phyloP scores from a whole-genome alignment of 2,113 vertebrate species.

The cattle (Bos taurus) region DNA sequence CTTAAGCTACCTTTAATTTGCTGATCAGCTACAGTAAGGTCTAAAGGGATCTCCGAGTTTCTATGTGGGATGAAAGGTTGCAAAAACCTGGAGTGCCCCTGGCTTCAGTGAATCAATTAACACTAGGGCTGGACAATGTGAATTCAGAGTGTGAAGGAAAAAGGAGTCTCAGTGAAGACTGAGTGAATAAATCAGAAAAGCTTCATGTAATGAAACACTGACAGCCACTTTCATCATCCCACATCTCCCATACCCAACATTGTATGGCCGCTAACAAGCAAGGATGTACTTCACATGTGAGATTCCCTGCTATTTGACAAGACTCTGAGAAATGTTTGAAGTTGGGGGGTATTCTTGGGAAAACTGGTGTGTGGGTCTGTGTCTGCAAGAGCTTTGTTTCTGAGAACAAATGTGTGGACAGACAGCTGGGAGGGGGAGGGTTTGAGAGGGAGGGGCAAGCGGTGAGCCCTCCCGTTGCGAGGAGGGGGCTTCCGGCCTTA shows the following conservation, averaged over 20 bases:
- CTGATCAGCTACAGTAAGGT: not conserved
- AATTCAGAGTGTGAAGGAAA: not conserved
- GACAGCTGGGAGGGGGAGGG: slow-evolving; percentile 40
- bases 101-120: not conserved
- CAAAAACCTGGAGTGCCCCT: not conserved
- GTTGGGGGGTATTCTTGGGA: not conserved
- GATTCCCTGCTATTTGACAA: not conserved
- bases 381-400: slow-evolving; percentile 50
- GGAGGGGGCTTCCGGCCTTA: slow-evolving; percentile 63
- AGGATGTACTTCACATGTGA: not conserved
- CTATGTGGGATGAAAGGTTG: not conserved
- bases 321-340: not conserved
- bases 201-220: not conserved
- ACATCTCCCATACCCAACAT: not conserved
- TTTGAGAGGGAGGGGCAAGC: slow-evolving; percentile 27
- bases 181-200: not conserved
- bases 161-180: not conserved
- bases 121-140: not conserved
- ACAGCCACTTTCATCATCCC: not conserved
- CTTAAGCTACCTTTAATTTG: slow-evolving; percentile 22
- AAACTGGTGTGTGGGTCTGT: not conserved
- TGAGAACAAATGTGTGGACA: slow-evolving; percentile 45
- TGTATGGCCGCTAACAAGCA: not conserved
- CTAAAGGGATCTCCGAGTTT: slow-evolving; percentile 25
- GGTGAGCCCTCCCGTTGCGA: slow-evolving; percentile 37